phyloP scores from a whole-genome alignment of 2,113 vertebrate species.

The Tachysurus fulvidraco region DNA sequence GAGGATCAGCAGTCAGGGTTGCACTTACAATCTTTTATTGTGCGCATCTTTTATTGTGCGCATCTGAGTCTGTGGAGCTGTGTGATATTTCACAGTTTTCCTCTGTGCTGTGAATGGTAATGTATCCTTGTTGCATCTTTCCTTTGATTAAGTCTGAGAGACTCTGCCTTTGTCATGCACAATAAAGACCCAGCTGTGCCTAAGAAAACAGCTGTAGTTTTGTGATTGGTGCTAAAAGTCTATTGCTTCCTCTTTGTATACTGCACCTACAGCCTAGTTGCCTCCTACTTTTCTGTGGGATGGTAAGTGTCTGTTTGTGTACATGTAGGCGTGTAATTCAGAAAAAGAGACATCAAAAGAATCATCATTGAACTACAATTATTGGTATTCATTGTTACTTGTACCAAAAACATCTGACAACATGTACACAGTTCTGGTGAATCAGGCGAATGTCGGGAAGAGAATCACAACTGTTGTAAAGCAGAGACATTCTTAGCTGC shows the following conservation, averaged over 20 bases:
- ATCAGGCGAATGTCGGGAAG: background rate
- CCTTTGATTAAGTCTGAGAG: conserved; percentile 16
- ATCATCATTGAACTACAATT: conserved; percentile 48
- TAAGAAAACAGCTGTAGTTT: conserved; percentile 47
- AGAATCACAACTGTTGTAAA: background rate
- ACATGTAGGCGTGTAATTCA: background rate
- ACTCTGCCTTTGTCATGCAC: conserved; percentile 42
- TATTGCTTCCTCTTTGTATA: conserved; percentile 45
- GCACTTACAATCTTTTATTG: background rate
- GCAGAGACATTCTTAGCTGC: background rate
- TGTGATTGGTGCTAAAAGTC: conserved; percentile 40
- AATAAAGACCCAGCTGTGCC: conserved; percentile 36
- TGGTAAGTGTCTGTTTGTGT: conserved; percentile 13
- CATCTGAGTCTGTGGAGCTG: background rate
- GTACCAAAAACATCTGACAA: conserved; percentile 8
- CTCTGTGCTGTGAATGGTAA: conserved; percentile 11
- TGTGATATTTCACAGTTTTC: background rate
- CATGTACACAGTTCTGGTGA: conserved; percentile 19
- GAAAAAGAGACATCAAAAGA: conserved; percentile 51
- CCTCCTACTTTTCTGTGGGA: background rate
- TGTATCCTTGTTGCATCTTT: background rate
- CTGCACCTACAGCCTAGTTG: conserved; percentile 22
- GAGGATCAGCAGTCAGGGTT: background rate
- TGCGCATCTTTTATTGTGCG: background rate
- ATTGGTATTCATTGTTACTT: conserved; percentile 60